Conservation (phyloP, 2,797 vertebrate species). For the Loriculus beryllinus region DNA sequence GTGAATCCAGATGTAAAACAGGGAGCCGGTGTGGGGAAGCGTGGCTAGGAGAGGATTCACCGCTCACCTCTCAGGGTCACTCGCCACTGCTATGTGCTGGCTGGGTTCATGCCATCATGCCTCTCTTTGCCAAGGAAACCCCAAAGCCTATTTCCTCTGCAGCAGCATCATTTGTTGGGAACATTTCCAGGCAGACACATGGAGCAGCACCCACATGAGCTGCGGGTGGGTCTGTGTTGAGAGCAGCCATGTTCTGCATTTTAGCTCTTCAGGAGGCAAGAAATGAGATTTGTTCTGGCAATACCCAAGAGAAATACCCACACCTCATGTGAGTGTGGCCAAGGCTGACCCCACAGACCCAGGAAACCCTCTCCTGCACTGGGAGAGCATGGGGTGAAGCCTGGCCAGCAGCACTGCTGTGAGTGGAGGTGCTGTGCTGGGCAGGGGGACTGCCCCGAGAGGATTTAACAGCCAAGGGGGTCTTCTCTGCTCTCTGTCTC, state of each 20-base stretch:
- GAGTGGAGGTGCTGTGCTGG: not conserved
- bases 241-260: not conserved
- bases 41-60: not conserved
- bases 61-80: not conserved
- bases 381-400: not conserved
- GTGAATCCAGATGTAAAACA: not conserved
- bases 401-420: not conserved
- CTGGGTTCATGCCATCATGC: not conserved
- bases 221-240: not conserved
- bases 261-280: not conserved
- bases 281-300: not conserved
- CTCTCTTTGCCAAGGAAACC: not conserved
- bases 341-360: not conserved
- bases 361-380: not conserved
- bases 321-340: not conserved
- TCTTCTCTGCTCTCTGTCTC: not conserved
- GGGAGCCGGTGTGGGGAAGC: not conserved
- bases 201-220: not conserved
- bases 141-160: accelerated
- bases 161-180: not conserved
- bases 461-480: not conserved
- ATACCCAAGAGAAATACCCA: not conserved
- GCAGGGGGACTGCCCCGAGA: not conserved
- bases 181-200: not conserved
- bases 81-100: not conserved